Evolutionary conservation across 2,888 invertebrate genomes (phyloP).

Genomic region (Cephus spinipes): DNA sequence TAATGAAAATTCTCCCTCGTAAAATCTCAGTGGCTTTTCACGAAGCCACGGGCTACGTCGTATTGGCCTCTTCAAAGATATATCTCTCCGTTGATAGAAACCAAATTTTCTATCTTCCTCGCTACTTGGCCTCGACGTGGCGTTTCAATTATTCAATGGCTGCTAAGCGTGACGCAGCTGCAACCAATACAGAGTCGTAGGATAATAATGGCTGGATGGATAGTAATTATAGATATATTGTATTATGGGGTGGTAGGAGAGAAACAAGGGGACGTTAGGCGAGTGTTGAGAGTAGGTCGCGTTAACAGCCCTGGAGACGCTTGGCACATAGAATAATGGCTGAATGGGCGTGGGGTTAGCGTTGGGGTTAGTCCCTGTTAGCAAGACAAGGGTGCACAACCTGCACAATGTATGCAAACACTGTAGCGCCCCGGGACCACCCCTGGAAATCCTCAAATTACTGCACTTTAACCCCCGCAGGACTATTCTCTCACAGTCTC

Average conservation of each 20-base stretch:
- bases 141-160: neutral
- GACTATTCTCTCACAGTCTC: neutral
- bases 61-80: neutral
- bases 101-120: neutral
- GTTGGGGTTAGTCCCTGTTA: slow-evolving; percentile 50
- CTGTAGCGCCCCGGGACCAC: slow-evolving; percentile 49
- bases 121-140: neutral
- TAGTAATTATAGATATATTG: slow-evolving; percentile 44
- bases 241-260: slow-evolving; percentile 31
- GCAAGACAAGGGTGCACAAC: slow-evolving; percentile 47
- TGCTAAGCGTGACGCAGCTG: slow-evolving; percentile 12
- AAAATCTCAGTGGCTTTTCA: neutral
- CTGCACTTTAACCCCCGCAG: slow-evolving; percentile 33
- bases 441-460: slow-evolving; percentile 55
- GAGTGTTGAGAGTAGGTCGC: slow-evolving; percentile 40
- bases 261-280: slow-evolving; percentile 17
- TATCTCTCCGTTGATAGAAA: neutral
- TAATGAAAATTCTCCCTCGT: neutral
- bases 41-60: neutral
- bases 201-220: slow-evolving; percentile 47
- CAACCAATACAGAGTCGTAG: slow-evolving; percentile 34
- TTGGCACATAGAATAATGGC: slow-evolving; percentile 57
- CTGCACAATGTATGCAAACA: slow-evolving; percentile 57
- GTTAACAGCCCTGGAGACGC: slow-evolving; percentile 56
- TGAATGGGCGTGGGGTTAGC: slow-evolving; percentile 33